A percentile compares a stretch with the other conserved stretches of the same genome.
Evolutionary conservation across 2,797 vertebrate genomes (phyloP).

Genomic region (Hippoglossus hippoglossus): DNA sequence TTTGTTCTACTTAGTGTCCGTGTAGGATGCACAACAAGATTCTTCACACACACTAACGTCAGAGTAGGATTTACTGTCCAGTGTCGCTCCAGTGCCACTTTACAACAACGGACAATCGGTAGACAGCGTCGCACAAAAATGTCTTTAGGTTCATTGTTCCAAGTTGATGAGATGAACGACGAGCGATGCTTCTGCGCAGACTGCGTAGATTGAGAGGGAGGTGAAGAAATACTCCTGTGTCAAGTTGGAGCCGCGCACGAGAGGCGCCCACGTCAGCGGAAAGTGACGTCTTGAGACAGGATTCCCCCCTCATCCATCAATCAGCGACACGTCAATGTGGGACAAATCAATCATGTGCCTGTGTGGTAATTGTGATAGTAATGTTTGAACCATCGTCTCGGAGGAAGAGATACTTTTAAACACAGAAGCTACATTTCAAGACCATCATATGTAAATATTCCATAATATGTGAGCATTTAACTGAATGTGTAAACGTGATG

Average conservation of each 20-base stretch:
- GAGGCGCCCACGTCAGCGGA: slow-evolving; percentile 27
- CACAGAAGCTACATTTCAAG: slow-evolving; percentile 3
- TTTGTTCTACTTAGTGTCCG: slow-evolving; percentile 76
- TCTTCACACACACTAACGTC: slow-evolving; percentile 52
- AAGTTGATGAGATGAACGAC: slow-evolving; percentile 23
- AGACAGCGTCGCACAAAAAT: slow-evolving; percentile 41
- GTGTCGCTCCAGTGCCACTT: slow-evolving; percentile 58
- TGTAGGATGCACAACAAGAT: slow-evolving; percentile 49
- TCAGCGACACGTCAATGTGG: slow-evolving; percentile 97
- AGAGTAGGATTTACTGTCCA: slow-evolving; percentile 45
- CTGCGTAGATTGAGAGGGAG: slow-evolving; percentile 8
- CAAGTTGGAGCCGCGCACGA: slow-evolving; percentile 20
- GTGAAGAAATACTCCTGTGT: slow-evolving; percentile 36
- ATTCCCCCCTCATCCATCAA: slow-evolving; percentile 89
- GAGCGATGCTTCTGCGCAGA: slow-evolving; percentile 37
- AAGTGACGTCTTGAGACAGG: slow-evolving; percentile 21
- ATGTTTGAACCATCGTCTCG: slow-evolving; percentile 43
- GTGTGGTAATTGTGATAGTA: slow-evolving; percentile 70
- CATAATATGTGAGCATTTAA: background rate
- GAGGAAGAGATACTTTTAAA: slow-evolving; percentile 18
- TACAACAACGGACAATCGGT: slow-evolving; percentile 39
- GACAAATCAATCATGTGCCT: slow-evolving; percentile 99
- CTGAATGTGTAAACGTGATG: background rate
- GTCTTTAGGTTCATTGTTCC: slow-evolving; percentile 46
- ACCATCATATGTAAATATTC: slow-evolving; percentile 2